Evolutionary conservation across 2,888 invertebrate genomes (phyloP).

Genomic region (Timandra comae): DNA sequence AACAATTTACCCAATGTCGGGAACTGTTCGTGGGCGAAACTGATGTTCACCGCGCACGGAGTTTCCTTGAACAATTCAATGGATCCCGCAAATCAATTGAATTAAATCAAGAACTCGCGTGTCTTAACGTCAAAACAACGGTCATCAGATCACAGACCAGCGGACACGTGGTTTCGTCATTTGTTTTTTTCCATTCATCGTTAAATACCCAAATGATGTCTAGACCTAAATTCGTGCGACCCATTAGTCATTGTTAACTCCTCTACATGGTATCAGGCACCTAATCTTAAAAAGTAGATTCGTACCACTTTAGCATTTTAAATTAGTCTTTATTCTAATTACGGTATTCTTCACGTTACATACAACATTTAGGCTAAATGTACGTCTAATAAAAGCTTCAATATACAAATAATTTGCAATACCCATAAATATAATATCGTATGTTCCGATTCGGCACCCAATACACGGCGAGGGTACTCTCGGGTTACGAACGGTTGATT

Average conservation of each 20-base stretch:
- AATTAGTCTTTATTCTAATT: too few relatives aligned
- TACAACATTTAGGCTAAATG: too few relatives aligned
- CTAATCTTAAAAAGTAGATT: too few relatives aligned
- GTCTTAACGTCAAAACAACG: conserved; percentile 34
- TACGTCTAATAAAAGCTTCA: too few relatives aligned
- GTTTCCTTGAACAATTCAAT: conserved; percentile 32
- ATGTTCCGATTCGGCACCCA: conserved; percentile 29
- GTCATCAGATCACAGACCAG: conserved; percentile 20
- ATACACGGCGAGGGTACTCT: conserved; percentile 33
- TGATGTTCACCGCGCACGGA: conserved; percentile 30
- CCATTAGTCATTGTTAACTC: background rate
- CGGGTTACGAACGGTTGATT: conserved; percentile 53
- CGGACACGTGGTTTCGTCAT: conserved; percentile 28
- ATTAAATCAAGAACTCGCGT: conserved; percentile 46
- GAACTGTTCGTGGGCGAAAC: conserved; percentile 42
- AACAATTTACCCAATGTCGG: conserved; percentile 21
- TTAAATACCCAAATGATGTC: conserved; percentile 7
- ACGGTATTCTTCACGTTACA: too few relatives aligned
- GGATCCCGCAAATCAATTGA: conserved; percentile 50
- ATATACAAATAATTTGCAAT: too few relatives aligned
- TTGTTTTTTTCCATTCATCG: conserved; percentile 20
- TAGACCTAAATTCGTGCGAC: conserved; percentile 11
- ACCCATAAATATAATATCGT: background rate
- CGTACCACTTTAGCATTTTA: too few relatives aligned
- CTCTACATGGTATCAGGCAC: too few relatives aligned